Evolutionary conservation across 1,140 invertebrate species (phyloP).

Genomic region (Anastatus disparis): DNA sequence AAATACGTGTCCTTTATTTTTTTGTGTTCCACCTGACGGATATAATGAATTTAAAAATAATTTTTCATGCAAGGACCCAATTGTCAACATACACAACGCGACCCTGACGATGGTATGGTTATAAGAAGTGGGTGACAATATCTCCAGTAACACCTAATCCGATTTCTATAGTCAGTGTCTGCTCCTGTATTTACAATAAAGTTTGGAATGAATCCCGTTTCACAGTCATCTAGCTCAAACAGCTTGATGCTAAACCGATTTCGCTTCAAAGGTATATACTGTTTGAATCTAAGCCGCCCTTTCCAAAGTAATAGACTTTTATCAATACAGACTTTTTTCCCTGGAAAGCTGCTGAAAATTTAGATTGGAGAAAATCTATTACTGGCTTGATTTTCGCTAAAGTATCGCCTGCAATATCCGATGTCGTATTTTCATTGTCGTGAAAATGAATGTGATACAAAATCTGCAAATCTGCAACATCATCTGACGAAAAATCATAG

Average conservation of each 20-base stretch:
- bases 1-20: no score
- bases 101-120: no score
- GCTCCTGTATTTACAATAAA: neutral
- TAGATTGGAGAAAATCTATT: neutral
- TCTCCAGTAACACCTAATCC: no score
- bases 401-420: neutral
- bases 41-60: no score
- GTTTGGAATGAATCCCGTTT: neutral
- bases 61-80: no score
- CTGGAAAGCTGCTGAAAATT: neutral
- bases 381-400: neutral
- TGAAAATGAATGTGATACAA: neutral
- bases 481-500: slow-evolving; percentile 5
- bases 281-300: slow-evolving; percentile 7
- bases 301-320: no score
- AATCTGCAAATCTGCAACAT: slow-evolving; percentile 1
- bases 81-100: no score
- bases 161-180: no score
- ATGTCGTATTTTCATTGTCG: slow-evolving; percentile 1
- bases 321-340: slow-evolving; percentile 12
- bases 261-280: neutral
- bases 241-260: no score
- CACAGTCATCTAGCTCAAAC: neutral
- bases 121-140: no score
- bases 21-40: no score